Conservation (phyloP, 2,797 vertebrate genomes). For the Glossophaga mutica region DNA sequence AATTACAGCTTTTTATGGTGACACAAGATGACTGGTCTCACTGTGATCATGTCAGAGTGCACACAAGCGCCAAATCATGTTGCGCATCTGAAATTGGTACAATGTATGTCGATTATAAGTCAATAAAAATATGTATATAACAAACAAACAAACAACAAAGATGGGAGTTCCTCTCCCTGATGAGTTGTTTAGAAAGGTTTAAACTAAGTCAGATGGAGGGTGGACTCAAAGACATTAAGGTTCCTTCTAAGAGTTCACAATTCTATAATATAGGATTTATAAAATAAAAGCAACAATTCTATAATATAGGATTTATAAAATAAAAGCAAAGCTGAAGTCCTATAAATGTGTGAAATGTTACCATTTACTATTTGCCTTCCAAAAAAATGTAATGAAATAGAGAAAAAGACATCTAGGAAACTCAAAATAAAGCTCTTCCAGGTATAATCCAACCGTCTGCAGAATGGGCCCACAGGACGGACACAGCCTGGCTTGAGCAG, state of each 20-base stretch:
- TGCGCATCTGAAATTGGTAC: not conserved
- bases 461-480: not conserved
- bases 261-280: not conserved
- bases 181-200: not conserved
- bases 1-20: not conserved
- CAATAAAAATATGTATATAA: not conserved
- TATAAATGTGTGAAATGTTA: not conserved
- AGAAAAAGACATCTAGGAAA: not conserved
- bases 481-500: not conserved
- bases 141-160: not conserved
- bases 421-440: not conserved
- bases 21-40: not conserved
- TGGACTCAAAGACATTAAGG: not conserved
- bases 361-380: not conserved
- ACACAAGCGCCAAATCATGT: not conserved
- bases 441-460: not conserved
- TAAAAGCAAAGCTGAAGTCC: not conserved
- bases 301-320: conserved; percentile 22
- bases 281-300: conserved; percentile 38
- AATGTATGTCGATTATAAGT: not conserved
- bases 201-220: not conserved
- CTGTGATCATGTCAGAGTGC: not conserved
- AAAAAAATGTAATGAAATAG: not conserved
- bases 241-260: not conserved
- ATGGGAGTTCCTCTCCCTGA: too few species aligned